Percentiles rank a stretch among this genome's conserved stretches.
Conservation (phyloP, 2,797 vertebrate genomes). For the Pempheris klunzingeri region DNA sequence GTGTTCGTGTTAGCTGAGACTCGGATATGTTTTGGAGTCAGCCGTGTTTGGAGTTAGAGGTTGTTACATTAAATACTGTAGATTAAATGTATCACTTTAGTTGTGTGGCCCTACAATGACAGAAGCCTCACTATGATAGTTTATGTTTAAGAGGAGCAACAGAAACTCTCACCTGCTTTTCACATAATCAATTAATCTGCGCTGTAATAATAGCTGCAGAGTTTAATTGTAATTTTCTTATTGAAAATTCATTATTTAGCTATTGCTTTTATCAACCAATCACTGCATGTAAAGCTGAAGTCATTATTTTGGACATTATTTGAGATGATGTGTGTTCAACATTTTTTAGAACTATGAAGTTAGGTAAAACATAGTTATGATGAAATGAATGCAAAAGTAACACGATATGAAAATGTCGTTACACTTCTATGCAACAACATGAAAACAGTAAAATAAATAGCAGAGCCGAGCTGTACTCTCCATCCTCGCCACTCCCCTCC, state of each 20-base stretch:
- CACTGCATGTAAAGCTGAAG: not conserved
- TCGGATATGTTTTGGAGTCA: constrained; percentile 38
- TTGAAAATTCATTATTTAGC: not conserved
- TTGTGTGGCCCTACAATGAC: not conserved
- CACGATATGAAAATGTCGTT: constrained; percentile 17
- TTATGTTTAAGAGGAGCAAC: not conserved
- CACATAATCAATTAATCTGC: not conserved
- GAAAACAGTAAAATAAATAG: constrained; percentile 33
- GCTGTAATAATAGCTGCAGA: no score
- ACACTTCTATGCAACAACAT: constrained; percentile 25
- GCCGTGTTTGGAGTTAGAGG: constrained; percentile 37
- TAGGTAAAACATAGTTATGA: not conserved
- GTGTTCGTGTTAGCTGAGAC: constrained; percentile 62
- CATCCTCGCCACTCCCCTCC: constrained; percentile 50
- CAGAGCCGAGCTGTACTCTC: constrained; percentile 40
- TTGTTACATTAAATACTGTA: constrained; percentile 23
- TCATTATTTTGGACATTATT: constrained; percentile 7
- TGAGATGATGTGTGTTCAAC: not conserved
- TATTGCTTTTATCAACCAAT: not conserved
- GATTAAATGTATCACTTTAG: not conserved
- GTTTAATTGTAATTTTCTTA: not conserved
- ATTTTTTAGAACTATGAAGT: not conserved
- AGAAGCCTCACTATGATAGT: not conserved
- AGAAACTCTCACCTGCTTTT: not conserved
- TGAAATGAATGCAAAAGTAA: constrained; percentile 4